These are phyloP conservation scores for Neoarius graeffei DNA, from an alignment of 2,113 vertebrate genomes.

Conservation along the genomic window DNA sequence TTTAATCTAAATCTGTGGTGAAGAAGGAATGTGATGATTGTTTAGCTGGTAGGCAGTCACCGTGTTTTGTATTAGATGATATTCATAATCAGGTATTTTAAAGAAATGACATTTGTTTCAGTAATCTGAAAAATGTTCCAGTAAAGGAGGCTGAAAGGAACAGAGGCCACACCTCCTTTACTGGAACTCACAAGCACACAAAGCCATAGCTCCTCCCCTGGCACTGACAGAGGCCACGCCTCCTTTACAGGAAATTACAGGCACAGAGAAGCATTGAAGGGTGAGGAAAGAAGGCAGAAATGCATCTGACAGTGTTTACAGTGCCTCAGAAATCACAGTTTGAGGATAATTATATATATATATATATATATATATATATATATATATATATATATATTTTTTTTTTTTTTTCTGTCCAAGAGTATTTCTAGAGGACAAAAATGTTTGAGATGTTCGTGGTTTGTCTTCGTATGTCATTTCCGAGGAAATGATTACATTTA, in stretches of 20 bases:
- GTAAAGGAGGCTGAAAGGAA: not conserved
- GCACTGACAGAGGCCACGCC: not conserved
- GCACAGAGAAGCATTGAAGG: not conserved
- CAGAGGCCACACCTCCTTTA: not conserved
- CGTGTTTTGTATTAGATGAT: not conserved
- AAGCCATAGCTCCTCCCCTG: not conserved
- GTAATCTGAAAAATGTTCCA: not conserved
- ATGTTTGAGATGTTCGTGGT: too few species aligned
- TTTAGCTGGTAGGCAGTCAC: not conserved
- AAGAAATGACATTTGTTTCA: not conserved
- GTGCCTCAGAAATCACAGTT: not conserved
- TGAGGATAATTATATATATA: too few species aligned
- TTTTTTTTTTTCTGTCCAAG: not conserved
- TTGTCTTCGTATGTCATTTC: too few species aligned
- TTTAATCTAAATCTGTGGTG: not conserved
- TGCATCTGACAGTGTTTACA: not conserved
- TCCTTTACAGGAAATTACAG: not conserved
- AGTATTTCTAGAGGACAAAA: too few species aligned
- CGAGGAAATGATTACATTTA: too few species aligned
- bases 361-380: too few species aligned
- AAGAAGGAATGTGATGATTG: not conserved
- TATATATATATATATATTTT: too few species aligned
- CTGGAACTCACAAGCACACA: not conserved
- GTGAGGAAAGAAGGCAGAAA: not conserved
- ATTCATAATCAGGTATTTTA: not conserved